Conservation (phyloP, 1,140 invertebrate species). For the Asobara japonica region DNA sequence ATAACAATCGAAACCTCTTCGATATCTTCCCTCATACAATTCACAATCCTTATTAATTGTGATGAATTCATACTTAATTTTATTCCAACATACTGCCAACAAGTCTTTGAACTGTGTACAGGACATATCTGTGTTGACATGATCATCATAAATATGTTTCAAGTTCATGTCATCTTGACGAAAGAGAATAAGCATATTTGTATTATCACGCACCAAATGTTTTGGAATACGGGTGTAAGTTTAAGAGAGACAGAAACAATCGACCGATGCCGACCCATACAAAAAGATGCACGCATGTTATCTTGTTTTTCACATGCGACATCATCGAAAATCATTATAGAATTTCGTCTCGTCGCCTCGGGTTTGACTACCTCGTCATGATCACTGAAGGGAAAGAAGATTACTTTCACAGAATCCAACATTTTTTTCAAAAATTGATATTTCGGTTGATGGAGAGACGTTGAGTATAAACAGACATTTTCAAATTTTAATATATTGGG, state of each 20-base stretch:
- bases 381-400: constrained; percentile 12
- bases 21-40: constrained; percentile 12
- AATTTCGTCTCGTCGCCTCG: constrained; percentile 35
- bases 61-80: constrained; percentile 2
- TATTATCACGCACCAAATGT: constrained; percentile 45
- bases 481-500: constrained; percentile 8
- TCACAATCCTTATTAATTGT: constrained; percentile 11
- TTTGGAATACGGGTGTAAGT: neutral
- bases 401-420: constrained; percentile 1
- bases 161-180: constrained; percentile 56
- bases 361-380: constrained; percentile 9
- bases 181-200: constrained; percentile 56
- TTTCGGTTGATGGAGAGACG: neutral
- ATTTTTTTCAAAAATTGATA: constrained; percentile 7
- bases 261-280: constrained; percentile 1
- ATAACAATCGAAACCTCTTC: constrained; percentile 24
- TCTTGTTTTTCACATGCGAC: constrained; percentile 52
- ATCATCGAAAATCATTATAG: constrained; percentile 59
- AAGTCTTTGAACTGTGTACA: constrained; percentile 44
- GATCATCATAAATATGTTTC: constrained; percentile 54
- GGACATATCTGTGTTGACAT: constrained; percentile 46
- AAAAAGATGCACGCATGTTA: constrained; percentile 49
- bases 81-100: constrained; percentile 39
- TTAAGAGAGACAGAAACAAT: constrained; percentile 2
- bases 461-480: constrained; percentile 22